Conservation (phyloP, 2,113 vertebrate genomes). For the Platichthys stellatus region DNA sequence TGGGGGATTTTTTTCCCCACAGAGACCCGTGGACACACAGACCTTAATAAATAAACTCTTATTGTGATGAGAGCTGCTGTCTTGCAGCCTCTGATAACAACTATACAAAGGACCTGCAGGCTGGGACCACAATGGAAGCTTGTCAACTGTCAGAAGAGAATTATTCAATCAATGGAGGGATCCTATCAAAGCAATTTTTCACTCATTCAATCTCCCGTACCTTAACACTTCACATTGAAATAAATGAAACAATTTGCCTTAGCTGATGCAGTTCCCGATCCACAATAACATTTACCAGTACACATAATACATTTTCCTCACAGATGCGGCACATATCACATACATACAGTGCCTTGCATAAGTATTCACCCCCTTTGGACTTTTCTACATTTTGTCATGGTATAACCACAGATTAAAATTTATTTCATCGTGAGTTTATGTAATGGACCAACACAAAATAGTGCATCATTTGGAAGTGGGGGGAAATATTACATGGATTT, state of each 20-base stretch:
- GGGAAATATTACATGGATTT: no score
- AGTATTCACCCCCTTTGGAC: no score
- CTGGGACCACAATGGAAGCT: constrained; percentile 38
- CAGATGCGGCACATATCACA: background rate
- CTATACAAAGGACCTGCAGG: constrained; percentile 23
- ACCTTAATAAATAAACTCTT: constrained; percentile 29
- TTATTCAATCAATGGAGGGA: constrained; percentile 37
- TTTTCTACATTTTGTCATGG: no score
- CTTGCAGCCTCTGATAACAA: constrained; percentile 38
- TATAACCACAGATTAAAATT: no score
- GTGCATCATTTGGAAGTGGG: no score
- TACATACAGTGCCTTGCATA: no score
- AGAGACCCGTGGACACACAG: constrained; percentile 21
- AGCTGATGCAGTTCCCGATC: background rate
- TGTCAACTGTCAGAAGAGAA: constrained; percentile 46
- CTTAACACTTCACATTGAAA: background rate
- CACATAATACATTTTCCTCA: background rate
- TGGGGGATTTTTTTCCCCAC: background rate
- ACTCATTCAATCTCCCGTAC: constrained; percentile 7
- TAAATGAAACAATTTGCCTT: background rate
- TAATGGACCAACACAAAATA: no score
- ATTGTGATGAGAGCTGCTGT: constrained; percentile 33
- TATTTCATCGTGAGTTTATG: no score
- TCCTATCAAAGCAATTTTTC: constrained; percentile 42
- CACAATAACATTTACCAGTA: background rate